Conservation (phyloP, 2,797 vertebrate genomes). For the Acanthopagrus latus region DNA sequence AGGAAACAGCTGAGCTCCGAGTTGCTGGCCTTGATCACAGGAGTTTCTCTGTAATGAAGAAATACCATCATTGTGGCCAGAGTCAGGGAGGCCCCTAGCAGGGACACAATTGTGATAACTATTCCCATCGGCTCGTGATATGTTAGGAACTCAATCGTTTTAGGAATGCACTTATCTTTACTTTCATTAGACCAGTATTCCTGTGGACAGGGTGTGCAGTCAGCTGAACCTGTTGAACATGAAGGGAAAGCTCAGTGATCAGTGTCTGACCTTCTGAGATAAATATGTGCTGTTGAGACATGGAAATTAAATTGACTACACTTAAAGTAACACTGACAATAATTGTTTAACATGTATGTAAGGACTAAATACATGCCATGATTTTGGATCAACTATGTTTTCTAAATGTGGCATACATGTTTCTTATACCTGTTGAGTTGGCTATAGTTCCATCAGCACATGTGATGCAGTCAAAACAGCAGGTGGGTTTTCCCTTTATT, state of each 20-base stretch:
- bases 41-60: constrained; percentile 77
- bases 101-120: constrained; percentile 76
- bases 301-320: not conserved
- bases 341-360: not conserved
- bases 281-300: not conserved
- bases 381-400: not conserved
- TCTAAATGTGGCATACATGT: not conserved
- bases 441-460: constrained; percentile 83
- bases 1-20: constrained; percentile 83
- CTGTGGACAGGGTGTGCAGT: constrained; percentile 79
- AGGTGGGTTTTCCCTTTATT: constrained; percentile 70
- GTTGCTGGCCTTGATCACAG: constrained; percentile 86
- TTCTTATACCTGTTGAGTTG: constrained; percentile 79
- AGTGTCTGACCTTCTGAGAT: constrained; percentile 51
- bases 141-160: constrained; percentile 80
- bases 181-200: constrained; percentile 83
- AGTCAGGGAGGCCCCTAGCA: constrained; percentile 78
- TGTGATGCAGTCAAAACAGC: constrained; percentile 47
- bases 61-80: constrained; percentile 72
- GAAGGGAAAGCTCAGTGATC: not conserved
- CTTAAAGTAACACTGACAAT: too few species aligned
- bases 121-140: constrained; percentile 82
- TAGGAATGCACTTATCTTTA: constrained; percentile 79
- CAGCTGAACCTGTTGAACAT: constrained; percentile 71
- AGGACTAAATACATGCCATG: not conserved